Evolutionary conservation across 2,797 vertebrate species (phyloP).

Genomic region (Eleutherodactylus coqui): DNA sequence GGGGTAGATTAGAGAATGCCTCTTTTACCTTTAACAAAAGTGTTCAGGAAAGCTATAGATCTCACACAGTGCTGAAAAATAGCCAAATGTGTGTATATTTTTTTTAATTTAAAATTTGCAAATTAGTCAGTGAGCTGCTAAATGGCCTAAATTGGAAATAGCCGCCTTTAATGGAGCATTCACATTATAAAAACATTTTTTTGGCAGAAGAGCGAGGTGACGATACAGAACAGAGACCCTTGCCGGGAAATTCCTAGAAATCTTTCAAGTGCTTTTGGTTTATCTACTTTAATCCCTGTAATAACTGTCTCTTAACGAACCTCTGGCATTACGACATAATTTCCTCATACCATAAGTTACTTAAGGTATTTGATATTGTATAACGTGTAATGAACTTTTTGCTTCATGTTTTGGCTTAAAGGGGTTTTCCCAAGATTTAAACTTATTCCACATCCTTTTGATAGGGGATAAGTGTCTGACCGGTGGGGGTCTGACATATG

Average conservation of each 20-base stretch:
- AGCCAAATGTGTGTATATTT: neutral
- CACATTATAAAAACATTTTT: neutral
- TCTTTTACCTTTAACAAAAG: too few relatives aligned
- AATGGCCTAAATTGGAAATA: neutral
- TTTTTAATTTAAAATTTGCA: neutral
- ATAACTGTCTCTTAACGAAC: neutral
- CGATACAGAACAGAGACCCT: neutral
- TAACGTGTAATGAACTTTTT: too few relatives aligned
- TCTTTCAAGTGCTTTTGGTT: neutral
- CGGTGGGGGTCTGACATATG: too few relatives aligned
- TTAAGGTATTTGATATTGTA: too few relatives aligned
- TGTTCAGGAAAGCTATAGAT: neutral
- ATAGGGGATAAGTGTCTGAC: too few relatives aligned
- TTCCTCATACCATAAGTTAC: neutral
- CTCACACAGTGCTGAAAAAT: too few relatives aligned
- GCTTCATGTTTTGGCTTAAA: too few relatives aligned
- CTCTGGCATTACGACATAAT: neutral
- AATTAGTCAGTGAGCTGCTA: neutral
- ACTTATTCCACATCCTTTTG: too few relatives aligned
- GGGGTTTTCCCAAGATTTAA: too few relatives aligned
- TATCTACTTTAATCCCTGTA: neutral
- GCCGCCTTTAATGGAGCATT: neutral
- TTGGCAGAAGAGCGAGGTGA: neutral
- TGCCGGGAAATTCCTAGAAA: neutral
- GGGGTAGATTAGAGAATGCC: too few relatives aligned